Evolutionary conservation across 2,797 vertebrate species (phyloP).

Genomic region (Amblyraja radiata): DNA sequence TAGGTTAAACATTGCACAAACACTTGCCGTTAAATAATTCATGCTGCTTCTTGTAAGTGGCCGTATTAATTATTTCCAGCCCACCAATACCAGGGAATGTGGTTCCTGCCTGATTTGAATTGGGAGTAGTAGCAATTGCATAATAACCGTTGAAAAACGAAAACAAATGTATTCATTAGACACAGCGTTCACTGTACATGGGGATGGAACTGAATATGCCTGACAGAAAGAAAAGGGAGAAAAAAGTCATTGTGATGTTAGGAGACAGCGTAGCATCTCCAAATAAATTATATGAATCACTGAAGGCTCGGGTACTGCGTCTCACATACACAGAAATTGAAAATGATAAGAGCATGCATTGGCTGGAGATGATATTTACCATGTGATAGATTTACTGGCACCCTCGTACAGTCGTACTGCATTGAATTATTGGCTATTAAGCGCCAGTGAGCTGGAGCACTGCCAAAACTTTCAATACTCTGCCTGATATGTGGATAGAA

Average conservation of each 20-base stretch:
- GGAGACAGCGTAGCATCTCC: slow-evolving; percentile 60
- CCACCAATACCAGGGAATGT: slow-evolving; percentile 33
- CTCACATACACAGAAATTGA: slow-evolving; percentile 66
- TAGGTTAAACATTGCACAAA: slow-evolving; percentile 60
- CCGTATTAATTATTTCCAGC: slow-evolving; percentile 64
- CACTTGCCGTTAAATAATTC: slow-evolving; percentile 66
- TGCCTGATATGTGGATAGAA: slow-evolving; percentile 50
- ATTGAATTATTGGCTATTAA: slow-evolving; percentile 79
- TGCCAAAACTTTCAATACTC: slow-evolving; percentile 57
- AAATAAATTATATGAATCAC: slow-evolving; percentile 74
- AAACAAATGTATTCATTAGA: slow-evolving; percentile 34
- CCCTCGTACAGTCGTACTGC: slow-evolving; percentile 65
- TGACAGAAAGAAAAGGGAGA: slow-evolving; percentile 54
- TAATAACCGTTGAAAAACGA: slow-evolving; percentile 39
- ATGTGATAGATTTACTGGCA: slow-evolving; percentile 74
- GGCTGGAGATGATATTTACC: slow-evolving; percentile 74
- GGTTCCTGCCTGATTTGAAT: slow-evolving; percentile 32
- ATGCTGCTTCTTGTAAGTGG: slow-evolving; percentile 59
- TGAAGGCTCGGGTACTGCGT: slow-evolving; percentile 61
- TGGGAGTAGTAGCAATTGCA: slow-evolving; percentile 31
- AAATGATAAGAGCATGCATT: slow-evolving; percentile 73
- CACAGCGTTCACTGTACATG: slow-evolving; percentile 46
- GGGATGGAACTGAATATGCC: slow-evolving; percentile 57
- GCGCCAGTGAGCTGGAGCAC: slow-evolving; percentile 65
- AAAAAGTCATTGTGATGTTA: slow-evolving; percentile 67